phyloP scores from a whole-genome alignment of 2,888 invertebrate species.

The Iphiclides podalirius region DNA sequence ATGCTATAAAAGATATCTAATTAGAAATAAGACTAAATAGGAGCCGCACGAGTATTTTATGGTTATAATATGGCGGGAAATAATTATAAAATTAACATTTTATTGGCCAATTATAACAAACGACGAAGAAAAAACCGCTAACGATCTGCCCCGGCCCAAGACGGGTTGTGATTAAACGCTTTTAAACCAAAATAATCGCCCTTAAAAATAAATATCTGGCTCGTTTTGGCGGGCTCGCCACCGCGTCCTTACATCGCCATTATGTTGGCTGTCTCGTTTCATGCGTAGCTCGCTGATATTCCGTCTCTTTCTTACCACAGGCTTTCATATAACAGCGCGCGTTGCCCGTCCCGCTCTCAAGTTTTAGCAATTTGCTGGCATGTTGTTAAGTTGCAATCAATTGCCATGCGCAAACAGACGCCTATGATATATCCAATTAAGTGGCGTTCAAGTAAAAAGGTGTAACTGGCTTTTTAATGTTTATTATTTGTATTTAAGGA shows the following conservation, averaged over 20 bases:
- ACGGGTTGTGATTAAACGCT: conserved; percentile 58
- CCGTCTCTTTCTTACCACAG: conserved; percentile 37
- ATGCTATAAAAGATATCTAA: conserved; percentile 11
- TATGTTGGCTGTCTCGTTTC: conserved; percentile 40
- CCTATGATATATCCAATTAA: conserved; percentile 81
- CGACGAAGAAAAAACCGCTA: conserved; percentile 54
- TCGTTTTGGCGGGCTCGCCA: conserved; percentile 47
- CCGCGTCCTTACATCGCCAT: conserved; percentile 55
- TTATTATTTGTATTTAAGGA: background rate
- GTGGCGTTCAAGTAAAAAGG: conserved; percentile 44
- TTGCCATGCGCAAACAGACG: conserved; percentile 80
- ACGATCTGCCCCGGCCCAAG: conserved; percentile 45
- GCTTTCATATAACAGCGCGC: background rate
- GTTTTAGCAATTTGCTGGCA: conserved; percentile 72
- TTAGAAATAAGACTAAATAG: conserved; percentile 11
- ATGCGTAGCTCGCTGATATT: conserved; percentile 26
- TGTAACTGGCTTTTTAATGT: conserved; percentile 40
- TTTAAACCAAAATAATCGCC: conserved; percentile 66
- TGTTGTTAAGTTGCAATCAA: conserved; percentile 80
- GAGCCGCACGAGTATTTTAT: conserved; percentile 8
- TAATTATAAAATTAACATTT: conserved; percentile 64
- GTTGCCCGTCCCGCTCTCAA: conserved; percentile 44
- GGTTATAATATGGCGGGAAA: conserved; percentile 24
- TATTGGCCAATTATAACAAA: conserved; percentile 69
- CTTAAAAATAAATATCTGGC: conserved; percentile 62